Base-by-base conservation (phyloP, 2,113 vertebrate species). In the Grantiella picta region DNA sequence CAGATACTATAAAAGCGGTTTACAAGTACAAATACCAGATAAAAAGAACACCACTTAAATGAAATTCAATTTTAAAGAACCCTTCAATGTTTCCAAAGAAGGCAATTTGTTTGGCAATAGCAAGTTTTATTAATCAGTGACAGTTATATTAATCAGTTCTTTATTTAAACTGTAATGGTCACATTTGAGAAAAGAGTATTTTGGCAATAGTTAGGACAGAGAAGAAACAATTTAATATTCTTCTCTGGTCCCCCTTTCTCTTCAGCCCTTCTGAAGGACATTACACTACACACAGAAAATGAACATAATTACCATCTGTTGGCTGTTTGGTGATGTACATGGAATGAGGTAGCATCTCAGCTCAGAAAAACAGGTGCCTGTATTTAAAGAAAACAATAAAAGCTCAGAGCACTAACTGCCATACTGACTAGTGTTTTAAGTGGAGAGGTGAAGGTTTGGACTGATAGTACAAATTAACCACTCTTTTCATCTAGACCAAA, bases 221-320 rank as follows among this genome's bases (percentile, higher is more conserved):
- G 42, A 79, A 71, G 11, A 16, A 89, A 82, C 45, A 68, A 59
- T 65, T 89, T 94, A 77, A 61, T 91, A 83, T 94, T 91, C 75
- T 78, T 79, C 53, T 82, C 79, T 70, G 42, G 80, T 87, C 8
- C 33, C 45, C 33, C 35, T 66, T 94, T 95, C 75, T 92, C 92
- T 92, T 82, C 89, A 87, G 81, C 25, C 82, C 88, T 94, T 95
- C 91, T 95, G 76, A 84, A 60, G 91, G 72, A 91, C 54, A 47
- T 70, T 91, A 60, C 18, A 8, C 53, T 60, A 63, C 0, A 1
- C 1, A 3, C 45, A 89, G 90, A 82, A 95, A 97, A 95, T 90
- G 72, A 88, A 64, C 65, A 90, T 96, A 77, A 91, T 95, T 75
- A 96, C 84, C 89, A 91, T 94, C 94, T 96, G 86, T 95, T 97